Evolutionary conservation across 2,113 vertebrate genomes (phyloP).

Genomic region (Silurus asotus): DNA sequence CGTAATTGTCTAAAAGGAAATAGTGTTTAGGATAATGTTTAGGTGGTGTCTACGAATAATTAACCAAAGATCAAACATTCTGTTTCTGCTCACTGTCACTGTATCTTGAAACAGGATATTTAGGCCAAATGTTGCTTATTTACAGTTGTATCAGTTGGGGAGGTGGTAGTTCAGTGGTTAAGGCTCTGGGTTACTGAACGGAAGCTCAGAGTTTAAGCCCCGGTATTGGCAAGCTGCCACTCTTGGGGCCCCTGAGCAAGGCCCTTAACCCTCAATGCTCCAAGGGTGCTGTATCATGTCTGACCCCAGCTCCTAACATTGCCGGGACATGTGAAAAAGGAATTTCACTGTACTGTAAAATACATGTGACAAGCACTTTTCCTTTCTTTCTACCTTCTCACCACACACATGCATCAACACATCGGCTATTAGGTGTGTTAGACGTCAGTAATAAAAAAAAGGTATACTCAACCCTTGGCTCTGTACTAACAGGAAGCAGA

Average conservation of each 20-base stretch:
- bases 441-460: background rate
- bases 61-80: background rate
- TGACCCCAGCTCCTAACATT: too few species aligned
- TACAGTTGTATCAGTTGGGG: background rate
- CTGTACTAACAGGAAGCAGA: background rate
- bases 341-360: too few species aligned
- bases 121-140: background rate
- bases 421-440: too few species aligned
- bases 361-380: too few species aligned
- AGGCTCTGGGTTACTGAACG: too few species aligned
- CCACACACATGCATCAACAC: background rate
- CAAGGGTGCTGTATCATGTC: too few species aligned
- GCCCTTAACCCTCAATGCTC: too few species aligned
- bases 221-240: too few species aligned
- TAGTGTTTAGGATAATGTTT: background rate
- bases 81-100: background rate
- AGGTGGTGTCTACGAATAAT: background rate
- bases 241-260: too few species aligned
- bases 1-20: background rate
- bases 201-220: too few species aligned
- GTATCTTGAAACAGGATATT: background rate
- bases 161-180: too few species aligned
- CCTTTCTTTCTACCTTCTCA: background rate
- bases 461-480: background rate
- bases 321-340: too few species aligned